Conservation (phyloP, 2,888 invertebrate genomes). For the Clunio marinus region DNA sequence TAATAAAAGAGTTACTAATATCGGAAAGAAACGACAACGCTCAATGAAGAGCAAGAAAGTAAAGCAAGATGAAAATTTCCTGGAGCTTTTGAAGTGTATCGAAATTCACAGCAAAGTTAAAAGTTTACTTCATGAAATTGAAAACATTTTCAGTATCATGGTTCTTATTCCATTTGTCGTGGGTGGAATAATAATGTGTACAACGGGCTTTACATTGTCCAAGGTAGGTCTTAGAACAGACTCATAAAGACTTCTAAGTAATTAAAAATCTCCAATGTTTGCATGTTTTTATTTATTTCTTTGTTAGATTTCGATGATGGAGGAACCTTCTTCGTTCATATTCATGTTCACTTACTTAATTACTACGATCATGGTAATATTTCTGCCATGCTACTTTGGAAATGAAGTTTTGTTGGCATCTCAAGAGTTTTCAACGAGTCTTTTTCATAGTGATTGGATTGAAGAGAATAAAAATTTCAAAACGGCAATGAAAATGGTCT, state of each 20-base stretch:
- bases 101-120: background rate
- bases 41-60: background rate
- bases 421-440: background rate
- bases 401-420: background rate
- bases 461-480: background rate
- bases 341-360: background rate
- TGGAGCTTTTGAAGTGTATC: background rate
- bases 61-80: background rate
- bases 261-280: background rate
- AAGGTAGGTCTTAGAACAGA: background rate
- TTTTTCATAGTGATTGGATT: background rate
- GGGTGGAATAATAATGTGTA: background rate
- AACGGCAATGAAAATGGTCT: conserved; percentile 8
- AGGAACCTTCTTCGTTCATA: background rate
- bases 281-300: background rate
- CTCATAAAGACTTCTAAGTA: background rate
- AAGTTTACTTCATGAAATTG: too few relatives aligned
- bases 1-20: background rate
- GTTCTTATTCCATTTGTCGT: background rate
- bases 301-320: background rate
- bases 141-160: background rate
- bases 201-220: background rate
- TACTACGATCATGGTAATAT: background rate
- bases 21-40: background rate
- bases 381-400: conserved; percentile 1